phyloP scores from a whole-genome alignment of 2,797 vertebrate species.

The Nothura maculosa region DNA sequence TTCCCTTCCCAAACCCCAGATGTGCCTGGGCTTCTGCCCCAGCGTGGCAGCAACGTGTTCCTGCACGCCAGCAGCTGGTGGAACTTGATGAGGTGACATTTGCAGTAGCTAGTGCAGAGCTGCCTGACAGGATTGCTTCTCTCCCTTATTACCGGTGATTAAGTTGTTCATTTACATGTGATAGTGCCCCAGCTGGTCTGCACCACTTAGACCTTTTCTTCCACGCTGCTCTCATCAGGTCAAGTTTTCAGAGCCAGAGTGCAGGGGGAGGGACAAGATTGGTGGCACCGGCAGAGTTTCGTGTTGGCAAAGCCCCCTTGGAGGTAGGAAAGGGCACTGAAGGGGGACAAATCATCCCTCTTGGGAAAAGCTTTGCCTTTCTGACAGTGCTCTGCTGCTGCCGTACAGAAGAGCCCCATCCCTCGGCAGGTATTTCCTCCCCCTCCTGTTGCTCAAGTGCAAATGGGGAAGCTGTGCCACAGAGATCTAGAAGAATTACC shows the following conservation, averaged over 20 bases:
- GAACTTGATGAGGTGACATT: fast-evolving
- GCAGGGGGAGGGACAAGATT: neutral
- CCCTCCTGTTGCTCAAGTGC: neutral
- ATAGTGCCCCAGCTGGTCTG: neutral
- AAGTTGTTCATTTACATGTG: fast-evolving
- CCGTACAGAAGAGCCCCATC: neutral
- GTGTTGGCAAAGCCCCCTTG: neutral
- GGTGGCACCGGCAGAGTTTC: neutral
- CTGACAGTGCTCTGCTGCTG: neutral
- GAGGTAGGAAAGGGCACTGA: fast-evolving
- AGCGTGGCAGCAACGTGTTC: too few species aligned
- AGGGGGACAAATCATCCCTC: fast-evolving
- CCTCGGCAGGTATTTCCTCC: neutral
- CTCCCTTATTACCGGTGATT: neutral
- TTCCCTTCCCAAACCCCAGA: neutral
- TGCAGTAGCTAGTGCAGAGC: neutral
- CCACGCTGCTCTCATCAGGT: neutral
- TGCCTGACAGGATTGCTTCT: fast-evolving
- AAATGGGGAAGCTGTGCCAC: fast-evolving
- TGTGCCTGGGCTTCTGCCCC: neutral
- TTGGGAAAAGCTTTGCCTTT: neutral
- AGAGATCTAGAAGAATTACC: fast-evolving
- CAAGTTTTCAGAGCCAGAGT: fast-evolving
- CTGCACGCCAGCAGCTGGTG: neutral
- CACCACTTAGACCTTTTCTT: neutral